Evolutionary conservation across 2,888 invertebrate species (phyloP), one percentile per base, ranked within the genome.

Genomic region (Gari tellinella): DNA sequence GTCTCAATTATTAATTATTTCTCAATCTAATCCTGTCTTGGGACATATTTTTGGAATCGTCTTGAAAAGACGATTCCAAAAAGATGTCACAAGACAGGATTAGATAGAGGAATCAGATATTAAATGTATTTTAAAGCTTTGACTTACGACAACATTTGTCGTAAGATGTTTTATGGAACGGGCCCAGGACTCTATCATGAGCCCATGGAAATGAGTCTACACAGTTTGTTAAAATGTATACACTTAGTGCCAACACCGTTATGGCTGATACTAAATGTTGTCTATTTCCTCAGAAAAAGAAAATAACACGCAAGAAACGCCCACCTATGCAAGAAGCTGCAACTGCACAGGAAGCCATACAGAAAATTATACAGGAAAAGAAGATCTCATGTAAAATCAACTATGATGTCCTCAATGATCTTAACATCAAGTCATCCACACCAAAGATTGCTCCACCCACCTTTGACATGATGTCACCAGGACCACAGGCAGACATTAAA

Each of bases 371-470:
- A 21, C 96, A 96, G 82, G 99, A 99, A 91, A 98, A 98, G 92
- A 96, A 96, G 90, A 96, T 99, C 80, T 99, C 99, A 2, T 95
- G 95, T 4, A 99, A 99, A 94, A 98, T 99, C 63, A 99, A 99
- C 92, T 99, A 99, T 89, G 99, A 99, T 84, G 98, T 99, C 43
- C 93, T 99, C 69, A 96, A 96, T 91, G 96, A 95, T 84, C 93
- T 98, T 17, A 86, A 87, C 31, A 58, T 66, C 60, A 73, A 69
- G 52, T 63, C 75, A 15, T 45, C 67, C 1, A 40, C 67, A 12
- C 31, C 48, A 10, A 56, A 55, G 26, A 58, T 7, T 38, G 7
- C 56, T 14, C 55, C 64, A 48, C 17, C 25, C n/a, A 63, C 26
- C 15, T 14, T 43, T 17, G 31, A 31, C 31, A 7, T 31, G 31